Evolutionary conservation across 2,113 vertebrate species (phyloP).

Genomic region (Pterocles orientalis): DNA sequence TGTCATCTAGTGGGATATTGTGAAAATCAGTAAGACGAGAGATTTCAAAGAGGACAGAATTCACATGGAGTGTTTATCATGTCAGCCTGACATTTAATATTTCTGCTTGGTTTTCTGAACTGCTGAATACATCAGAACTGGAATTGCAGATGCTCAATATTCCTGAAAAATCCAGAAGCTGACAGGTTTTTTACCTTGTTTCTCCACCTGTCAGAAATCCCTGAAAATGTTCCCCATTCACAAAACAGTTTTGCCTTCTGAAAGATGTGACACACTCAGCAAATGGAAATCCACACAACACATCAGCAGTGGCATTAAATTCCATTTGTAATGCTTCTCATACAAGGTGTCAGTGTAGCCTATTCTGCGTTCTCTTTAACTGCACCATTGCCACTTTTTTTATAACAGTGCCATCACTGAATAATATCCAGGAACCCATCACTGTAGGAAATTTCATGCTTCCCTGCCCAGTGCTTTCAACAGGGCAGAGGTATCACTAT

Average conservation of each 20-base stretch:
- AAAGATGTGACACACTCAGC: neutral
- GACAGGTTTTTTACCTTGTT: neutral
- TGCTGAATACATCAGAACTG: neutral
- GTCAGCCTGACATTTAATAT: neutral
- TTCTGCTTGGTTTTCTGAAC: neutral
- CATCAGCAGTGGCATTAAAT: neutral
- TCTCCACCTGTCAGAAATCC: neutral
- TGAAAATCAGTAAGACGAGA: neutral
- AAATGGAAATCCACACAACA: neutral
- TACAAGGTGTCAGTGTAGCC: neutral
- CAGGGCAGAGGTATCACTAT: neutral
- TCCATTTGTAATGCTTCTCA: neutral
- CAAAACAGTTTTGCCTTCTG: neutral
- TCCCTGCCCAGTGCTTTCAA: neutral
- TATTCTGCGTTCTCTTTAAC: neutral
- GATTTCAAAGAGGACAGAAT: neutral
- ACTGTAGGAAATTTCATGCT: neutral
- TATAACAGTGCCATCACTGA: neutral
- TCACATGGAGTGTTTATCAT: neutral
- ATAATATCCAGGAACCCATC: neutral
- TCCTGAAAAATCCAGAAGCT: neutral
- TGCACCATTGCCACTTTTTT: neutral
- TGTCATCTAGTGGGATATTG: neutral
- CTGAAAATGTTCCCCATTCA: neutral
- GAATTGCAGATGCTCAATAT: neutral